Conservation (phyloP, 2,113 vertebrate species). For the Furnarius figulus region DNA sequence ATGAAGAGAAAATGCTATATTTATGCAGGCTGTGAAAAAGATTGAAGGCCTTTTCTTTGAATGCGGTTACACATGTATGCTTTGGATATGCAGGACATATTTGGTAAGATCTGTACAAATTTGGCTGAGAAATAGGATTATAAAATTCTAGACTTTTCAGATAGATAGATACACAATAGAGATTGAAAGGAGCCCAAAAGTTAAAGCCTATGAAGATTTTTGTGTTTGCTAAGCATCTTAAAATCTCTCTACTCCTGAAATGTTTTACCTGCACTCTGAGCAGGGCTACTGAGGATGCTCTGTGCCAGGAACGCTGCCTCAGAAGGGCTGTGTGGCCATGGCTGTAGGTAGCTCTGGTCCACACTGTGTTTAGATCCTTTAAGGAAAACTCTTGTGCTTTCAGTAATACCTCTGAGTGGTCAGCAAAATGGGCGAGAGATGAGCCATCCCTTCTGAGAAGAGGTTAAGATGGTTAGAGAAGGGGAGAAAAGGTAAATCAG, state of each 20-base stretch:
- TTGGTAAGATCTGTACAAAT: background rate
- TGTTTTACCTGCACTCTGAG: background rate
- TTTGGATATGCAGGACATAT: background rate
- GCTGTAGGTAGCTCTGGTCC: background rate
- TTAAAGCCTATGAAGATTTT: background rate
- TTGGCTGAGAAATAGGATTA: background rate
- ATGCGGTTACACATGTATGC: background rate
- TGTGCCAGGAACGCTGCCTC: background rate
- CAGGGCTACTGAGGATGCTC: background rate
- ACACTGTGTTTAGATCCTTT: background rate
- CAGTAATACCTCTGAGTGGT: background rate
- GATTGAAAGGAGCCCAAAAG: background rate
- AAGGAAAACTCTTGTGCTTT: background rate
- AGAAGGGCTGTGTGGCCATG: background rate
- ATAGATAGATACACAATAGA: background rate
- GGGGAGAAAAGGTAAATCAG: background rate
- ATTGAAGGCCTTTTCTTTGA: background rate
- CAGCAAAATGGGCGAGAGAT: background rate
- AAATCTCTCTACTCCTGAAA: background rate
- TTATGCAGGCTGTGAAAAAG: background rate
- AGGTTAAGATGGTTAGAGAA: background rate
- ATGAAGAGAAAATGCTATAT: background rate
- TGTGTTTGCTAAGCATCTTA: background rate
- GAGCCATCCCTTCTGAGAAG: background rate
- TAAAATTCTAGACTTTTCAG: background rate